Base-by-base conservation (phyloP, 2,797 vertebrate species). In the Myiotriccus ornatus region DNA sequence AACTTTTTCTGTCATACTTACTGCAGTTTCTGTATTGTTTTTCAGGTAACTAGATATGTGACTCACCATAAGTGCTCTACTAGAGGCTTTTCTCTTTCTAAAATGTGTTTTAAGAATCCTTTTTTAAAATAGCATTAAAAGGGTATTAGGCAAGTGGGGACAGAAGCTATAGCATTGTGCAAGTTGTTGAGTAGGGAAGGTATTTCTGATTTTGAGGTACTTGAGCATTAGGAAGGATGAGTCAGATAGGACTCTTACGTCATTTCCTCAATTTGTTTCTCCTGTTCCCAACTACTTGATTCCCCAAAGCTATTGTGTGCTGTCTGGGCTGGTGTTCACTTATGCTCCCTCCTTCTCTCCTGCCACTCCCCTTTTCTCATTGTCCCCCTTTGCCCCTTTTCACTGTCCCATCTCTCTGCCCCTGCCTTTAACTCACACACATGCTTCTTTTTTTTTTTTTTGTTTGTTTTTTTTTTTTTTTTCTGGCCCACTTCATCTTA, bases 161-260 rank as follows among this genome's bases (percentile, higher is more conserved):
- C 83, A 79, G 55, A 91, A 64, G 32, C 49, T 34, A n/a, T 7
- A 46, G 14, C 2, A 7, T 49, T 76, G 63, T 89, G 28, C 25
- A 84, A 28, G 37, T 60, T 87, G n/a, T 49, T 78, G 55, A 84
- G 49, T 77, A 71, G 80, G 67, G 2, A 57, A 83, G 7, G 5
- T 69, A 70, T 84, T 90, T 88, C 56, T 77, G 56, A 65, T 83
- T 84, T 90, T 83, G 44, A 84, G 62, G 41, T 32, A 59, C 57
- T 77, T 74, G 49, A 80, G 53, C 44, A 44, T 70, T 52, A 74
- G 75, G 30, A 83, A 89, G 53, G n/a, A 70, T 80, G 68, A 80
- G 35, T 85, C 86, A 83, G 24, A 35, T 67, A 75, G 39, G 47
- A 70, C 47, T 67, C 32, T 77, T 25, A 41, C 3, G 1, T 69